Evolutionary conservation across 2,113 vertebrate genomes (phyloP).

Genomic region (Ochotona princeps): DNA sequence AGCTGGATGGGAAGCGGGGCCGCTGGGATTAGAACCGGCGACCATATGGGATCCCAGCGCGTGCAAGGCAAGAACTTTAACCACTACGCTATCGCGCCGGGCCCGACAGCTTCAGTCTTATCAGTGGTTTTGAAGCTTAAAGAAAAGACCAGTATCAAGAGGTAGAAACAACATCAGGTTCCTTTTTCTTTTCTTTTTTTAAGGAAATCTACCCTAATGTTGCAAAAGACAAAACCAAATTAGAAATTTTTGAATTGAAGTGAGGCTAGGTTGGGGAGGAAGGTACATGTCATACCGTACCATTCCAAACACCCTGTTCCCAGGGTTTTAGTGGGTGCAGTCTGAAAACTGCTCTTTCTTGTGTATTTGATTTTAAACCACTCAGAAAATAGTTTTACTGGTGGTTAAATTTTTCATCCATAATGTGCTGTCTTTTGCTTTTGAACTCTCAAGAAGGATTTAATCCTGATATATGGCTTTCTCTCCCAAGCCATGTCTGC

Average conservation of each 20-base stretch:
- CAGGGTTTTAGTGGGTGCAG: background rate
- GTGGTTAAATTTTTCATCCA: background rate
- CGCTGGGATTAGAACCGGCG: too few relatives aligned
- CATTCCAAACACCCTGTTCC: background rate
- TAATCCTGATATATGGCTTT: background rate
- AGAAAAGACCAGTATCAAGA: background rate
- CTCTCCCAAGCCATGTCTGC: background rate
- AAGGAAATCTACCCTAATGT: background rate
- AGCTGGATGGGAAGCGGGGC: too few relatives aligned
- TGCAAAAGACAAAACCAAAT: background rate
- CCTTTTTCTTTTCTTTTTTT: background rate
- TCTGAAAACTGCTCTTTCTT: conserved; percentile 9
- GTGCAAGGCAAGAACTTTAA: too few relatives aligned
- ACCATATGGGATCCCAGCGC: too few relatives aligned
- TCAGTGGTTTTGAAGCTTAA: conserved; percentile 45
- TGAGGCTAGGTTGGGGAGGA: background rate
- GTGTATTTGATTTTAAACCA: conserved; percentile 3
- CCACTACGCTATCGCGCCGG: too few relatives aligned
- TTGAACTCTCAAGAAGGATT: conserved; percentile 14
- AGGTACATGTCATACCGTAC: background rate
- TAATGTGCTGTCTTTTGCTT: conserved; percentile 28
- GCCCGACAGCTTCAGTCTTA: conserved; percentile 29
- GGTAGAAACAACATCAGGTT: background rate
- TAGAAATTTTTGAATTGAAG: background rate
- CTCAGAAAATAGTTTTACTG: conserved; percentile 18